Conservation (phyloP, 2,113 vertebrate genomes). For the Gavia stellata region DNA sequence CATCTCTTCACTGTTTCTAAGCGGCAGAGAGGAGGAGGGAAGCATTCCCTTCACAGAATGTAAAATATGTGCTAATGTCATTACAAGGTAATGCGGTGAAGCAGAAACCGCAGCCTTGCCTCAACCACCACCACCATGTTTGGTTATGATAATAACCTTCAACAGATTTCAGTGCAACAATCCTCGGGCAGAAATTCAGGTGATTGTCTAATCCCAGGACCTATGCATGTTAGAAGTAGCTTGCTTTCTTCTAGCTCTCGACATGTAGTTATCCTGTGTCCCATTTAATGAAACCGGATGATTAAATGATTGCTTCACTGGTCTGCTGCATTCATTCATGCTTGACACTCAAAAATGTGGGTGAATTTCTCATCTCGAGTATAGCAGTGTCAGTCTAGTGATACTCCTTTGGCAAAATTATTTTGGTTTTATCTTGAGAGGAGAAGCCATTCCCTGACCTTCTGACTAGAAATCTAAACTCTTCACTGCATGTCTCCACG, state of each 20-base stretch:
- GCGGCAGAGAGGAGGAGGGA: not conserved
- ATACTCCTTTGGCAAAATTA: not conserved
- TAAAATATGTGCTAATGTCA: not conserved
- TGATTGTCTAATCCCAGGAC: not conserved
- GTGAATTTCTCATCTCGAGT: not conserved
- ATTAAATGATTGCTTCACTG: not conserved
- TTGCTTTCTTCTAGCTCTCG: not conserved
- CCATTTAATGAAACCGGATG: not conserved
- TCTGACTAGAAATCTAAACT: not conserved
- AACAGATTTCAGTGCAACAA: not conserved
- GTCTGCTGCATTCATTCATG: not conserved
- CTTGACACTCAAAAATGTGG: not conserved
- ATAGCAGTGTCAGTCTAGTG: not conserved
- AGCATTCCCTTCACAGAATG: not conserved
- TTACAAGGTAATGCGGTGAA: not conserved
- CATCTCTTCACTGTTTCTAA: slow-evolving; percentile 35
- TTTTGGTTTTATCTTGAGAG: not conserved
- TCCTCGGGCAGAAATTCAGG: not conserved
- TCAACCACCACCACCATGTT: not conserved
- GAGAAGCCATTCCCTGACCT: not conserved
- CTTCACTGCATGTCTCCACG: not conserved
- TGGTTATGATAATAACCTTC: not conserved
- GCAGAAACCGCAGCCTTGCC: not conserved
- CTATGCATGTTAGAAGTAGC: not conserved
- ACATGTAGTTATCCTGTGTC: not conserved